These are phyloP conservation scores for Mirza zaza DNA, from an alignment of 2,113 vertebrate species.

Conservation along the genomic window DNA sequence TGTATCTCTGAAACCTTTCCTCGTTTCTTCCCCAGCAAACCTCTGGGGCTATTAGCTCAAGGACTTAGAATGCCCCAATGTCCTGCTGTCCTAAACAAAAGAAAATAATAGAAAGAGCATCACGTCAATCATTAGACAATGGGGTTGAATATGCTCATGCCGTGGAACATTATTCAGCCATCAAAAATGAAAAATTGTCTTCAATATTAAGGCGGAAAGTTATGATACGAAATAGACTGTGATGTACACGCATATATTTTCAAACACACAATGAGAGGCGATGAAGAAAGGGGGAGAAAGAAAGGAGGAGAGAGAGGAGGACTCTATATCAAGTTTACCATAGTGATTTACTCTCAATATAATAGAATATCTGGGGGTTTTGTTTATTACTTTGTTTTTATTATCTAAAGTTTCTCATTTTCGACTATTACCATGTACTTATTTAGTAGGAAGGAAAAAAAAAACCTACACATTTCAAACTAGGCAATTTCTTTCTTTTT, in stretches of 20 bases:
- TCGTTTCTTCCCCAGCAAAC: background rate
- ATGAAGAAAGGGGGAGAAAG: background rate
- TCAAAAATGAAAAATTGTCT: background rate
- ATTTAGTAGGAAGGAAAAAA: background rate
- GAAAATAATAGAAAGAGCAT: background rate
- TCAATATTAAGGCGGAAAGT: background rate
- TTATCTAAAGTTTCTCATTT: background rate
- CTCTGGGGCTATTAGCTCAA: background rate
- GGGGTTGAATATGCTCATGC: background rate
- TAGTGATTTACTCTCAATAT: background rate
- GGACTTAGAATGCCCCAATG: background rate
- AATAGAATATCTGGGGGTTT: background rate
- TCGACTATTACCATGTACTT: background rate
- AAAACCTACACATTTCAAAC: background rate
- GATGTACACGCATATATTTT: background rate
- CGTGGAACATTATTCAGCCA: background rate
- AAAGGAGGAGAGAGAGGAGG: background rate
- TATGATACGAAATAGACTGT: background rate
- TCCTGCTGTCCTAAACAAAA: background rate
- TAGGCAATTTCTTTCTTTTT: background rate
- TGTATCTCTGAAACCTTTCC: background rate
- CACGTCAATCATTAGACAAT: background rate
- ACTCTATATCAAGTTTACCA: background rate
- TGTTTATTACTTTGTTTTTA: slow-evolving; percentile 27
- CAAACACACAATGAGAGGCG: background rate